Evolutionary conservation across 2,113 vertebrate genomes (phyloP).

Genomic region (Chlamydotis undulata): DNA sequence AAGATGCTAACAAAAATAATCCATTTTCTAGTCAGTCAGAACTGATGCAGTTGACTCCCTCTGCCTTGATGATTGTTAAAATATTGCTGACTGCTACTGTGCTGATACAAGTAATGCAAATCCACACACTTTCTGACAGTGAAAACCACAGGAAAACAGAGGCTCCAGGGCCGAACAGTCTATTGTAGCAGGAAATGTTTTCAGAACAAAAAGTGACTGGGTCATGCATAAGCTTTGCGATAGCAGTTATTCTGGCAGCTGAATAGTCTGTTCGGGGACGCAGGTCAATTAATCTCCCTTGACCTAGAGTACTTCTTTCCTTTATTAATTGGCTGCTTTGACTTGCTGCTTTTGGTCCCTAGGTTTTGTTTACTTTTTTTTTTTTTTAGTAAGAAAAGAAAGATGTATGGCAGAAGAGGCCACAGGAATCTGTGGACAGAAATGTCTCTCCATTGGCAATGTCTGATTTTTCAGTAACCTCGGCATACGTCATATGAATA

Average conservation of each 20-base stretch:
- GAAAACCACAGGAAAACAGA: slow-evolving; percentile 30
- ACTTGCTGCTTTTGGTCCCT: not conserved
- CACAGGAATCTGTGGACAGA: not conserved
- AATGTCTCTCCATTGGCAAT: not conserved
- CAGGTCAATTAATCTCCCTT: not conserved
- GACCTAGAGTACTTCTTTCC: not conserved
- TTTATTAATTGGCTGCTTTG: not conserved
- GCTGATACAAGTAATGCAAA: slow-evolving; percentile 6
- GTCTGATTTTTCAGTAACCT: not conserved
- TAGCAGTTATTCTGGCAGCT: not conserved
- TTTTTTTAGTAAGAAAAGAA: not conserved
- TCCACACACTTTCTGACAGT: not conserved
- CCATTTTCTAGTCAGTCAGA: not conserved
- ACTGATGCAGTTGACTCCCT: not conserved
- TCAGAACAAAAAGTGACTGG: slow-evolving; percentile 29
- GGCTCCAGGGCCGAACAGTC: not conserved
- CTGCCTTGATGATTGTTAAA: not conserved
- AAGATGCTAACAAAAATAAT: not conserved
- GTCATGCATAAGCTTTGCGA: not conserved
- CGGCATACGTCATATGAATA: not conserved
- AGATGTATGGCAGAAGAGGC: not conserved
- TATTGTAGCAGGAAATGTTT: slow-evolving; percentile 32
- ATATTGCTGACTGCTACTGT: slow-evolving; percentile 16
- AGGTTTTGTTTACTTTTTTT: not conserved
- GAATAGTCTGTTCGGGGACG: not conserved